Evolutionary conservation across 2,113 vertebrate species (phyloP).

Genomic region (Meriones unguiculatus): DNA sequence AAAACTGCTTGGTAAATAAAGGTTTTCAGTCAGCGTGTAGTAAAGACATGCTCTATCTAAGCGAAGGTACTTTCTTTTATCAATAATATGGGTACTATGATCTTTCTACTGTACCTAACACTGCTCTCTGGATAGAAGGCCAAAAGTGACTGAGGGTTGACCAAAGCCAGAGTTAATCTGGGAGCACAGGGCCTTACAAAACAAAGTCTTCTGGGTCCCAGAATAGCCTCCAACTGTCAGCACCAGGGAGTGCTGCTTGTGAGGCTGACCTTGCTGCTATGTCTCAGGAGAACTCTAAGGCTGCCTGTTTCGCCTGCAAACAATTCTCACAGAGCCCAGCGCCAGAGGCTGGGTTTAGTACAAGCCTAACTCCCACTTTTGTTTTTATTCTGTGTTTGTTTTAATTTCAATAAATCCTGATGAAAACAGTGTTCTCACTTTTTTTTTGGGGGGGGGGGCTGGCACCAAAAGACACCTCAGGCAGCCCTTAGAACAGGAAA

Average conservation of each 20-base stretch:
- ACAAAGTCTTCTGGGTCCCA: conserved; percentile 84
- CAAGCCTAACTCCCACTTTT: background rate
- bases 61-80: background rate
- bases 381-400: background rate
- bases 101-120: background rate
- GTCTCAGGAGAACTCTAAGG: conserved; percentile 58
- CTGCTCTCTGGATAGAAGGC: conserved; percentile 1
- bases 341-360: background rate
- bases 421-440: background rate
- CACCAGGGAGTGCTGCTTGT: conserved; percentile 73
- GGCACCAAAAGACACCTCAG: background rate
- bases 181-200: conserved; percentile 81
- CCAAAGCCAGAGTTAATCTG: conserved; percentile 81
- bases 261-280: conserved; percentile 82
- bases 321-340: conserved; percentile 24
- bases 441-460: background rate
- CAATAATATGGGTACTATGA: conserved; percentile 34
- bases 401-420: conserved; percentile 30
- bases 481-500: background rate
- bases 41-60: background rate
- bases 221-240: conserved; percentile 89
- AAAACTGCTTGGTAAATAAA: background rate
- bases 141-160: conserved; percentile 65
- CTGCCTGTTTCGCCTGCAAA: conserved; percentile 55
- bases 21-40: background rate